Evolutionary conservation across 1,140 invertebrate species (phyloP).

Genomic region (Euglossa dilemma): DNA sequence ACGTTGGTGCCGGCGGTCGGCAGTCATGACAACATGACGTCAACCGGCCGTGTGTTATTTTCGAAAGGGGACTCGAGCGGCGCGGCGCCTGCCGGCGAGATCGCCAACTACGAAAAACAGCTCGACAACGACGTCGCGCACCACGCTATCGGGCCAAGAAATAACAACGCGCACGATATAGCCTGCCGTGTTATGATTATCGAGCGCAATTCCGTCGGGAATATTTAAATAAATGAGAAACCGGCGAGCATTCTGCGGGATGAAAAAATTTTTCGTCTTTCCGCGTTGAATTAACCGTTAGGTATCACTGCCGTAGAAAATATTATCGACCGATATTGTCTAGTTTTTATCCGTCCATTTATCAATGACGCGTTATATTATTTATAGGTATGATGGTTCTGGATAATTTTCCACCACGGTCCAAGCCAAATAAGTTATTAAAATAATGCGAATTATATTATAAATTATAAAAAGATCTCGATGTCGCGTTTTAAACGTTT

Average conservation of each 20-base stretch:
- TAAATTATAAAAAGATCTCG: too few species aligned
- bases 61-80: slow-evolving; percentile 79
- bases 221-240: slow-evolving; percentile 30
- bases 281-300: neutral
- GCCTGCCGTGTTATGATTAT: slow-evolving; percentile 38
- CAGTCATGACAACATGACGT: slow-evolving; percentile 78
- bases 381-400: slow-evolving; percentile 17
- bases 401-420: neutral
- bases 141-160: slow-evolving; percentile 55
- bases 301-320: neutral
- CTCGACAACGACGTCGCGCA: slow-evolving; percentile 51
- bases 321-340: neutral
- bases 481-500: neutral
- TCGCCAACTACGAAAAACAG: slow-evolving; percentile 63
- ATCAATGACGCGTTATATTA: neutral
- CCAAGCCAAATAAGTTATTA: neutral
- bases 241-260: neutral
- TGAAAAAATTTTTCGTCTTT: neutral
- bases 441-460: neutral
- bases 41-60: slow-evolving; percentile 82
- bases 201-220: slow-evolving; percentile 28
- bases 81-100: slow-evolving; percentile 71
- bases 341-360: neutral
- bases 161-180: slow-evolving; percentile 57
- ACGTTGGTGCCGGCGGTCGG: slow-evolving; percentile 59